A percentile compares a stretch with the other conserved stretches of the same genome.
These are phyloP conservation scores for Karalla daura DNA, from an alignment of 2,797 vertebrate genomes.

Conservation along the genomic window DNA sequence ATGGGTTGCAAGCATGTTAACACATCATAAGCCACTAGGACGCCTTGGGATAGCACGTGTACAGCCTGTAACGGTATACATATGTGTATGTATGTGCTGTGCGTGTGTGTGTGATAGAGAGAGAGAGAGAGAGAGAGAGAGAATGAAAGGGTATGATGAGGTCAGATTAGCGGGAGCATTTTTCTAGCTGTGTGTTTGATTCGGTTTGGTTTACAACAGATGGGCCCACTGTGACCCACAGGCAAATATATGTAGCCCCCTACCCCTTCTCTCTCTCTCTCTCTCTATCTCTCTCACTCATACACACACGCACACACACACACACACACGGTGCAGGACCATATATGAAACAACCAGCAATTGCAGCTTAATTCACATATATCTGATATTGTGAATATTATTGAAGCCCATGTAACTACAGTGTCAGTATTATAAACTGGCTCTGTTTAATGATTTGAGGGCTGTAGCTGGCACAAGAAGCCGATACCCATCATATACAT, in stretches of 20 bases:
- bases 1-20: too few relatives aligned
- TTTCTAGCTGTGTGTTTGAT: conserved; percentile 78
- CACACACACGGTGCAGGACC: conserved; percentile 4
- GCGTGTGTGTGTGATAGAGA: neutral
- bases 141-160: conserved; percentile 19
- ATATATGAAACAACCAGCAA: too few relatives aligned
- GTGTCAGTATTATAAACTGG: too few relatives aligned
- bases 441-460: neutral
- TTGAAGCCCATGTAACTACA: too few relatives aligned
- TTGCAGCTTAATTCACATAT: too few relatives aligned
- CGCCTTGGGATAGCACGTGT: neutral
- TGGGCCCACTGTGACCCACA: conserved; percentile 83
- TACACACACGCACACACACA: conserved; percentile 24
- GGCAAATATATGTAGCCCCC: conserved; percentile 61
- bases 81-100: conserved; percentile 1
- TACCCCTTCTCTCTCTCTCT: conserved; percentile 12
- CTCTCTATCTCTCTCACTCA: too few relatives aligned
- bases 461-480: neutral
- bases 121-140: neutral
- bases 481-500: neutral
- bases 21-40: too few relatives aligned
- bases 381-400: too few relatives aligned
- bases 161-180: conserved; percentile 58
- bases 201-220: conserved; percentile 80
- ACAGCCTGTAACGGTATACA: neutral